phyloP scores from a whole-genome alignment of 2,888 invertebrate genomes.

The Pycnomerus fuliginosus region DNA sequence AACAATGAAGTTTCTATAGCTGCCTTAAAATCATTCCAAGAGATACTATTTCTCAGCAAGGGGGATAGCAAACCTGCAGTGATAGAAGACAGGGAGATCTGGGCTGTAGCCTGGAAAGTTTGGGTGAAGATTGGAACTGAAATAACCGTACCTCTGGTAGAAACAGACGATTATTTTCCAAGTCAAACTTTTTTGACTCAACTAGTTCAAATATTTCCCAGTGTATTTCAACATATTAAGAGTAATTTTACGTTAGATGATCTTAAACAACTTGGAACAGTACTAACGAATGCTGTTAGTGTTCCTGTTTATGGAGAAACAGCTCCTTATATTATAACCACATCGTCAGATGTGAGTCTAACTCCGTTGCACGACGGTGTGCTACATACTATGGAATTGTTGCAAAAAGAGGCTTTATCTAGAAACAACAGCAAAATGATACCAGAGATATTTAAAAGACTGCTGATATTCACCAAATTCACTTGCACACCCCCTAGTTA shows the following conservation, averaged over 20 bases:
- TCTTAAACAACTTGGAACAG: conserved; percentile 75
- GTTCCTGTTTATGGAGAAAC: conserved; percentile 81
- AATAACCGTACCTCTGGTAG: conserved; percentile 63
- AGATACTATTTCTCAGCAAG: conserved; percentile 76
- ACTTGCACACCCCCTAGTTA: conserved; percentile 67
- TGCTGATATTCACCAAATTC: conserved; percentile 67
- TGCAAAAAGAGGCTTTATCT: conserved; percentile 73
- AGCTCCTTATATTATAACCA: conserved; percentile 73
- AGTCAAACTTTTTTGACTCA: conserved; percentile 93
- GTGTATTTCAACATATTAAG: conserved; percentile 84
- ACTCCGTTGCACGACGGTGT: conserved; percentile 84
- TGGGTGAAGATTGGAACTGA: conserved; percentile 87
- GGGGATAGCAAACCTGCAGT: conserved; percentile 44
- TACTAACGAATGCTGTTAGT: conserved; percentile 74
- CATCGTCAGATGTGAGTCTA: conserved; percentile 73
- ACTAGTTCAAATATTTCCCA: conserved; percentile 92
- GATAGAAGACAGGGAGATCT: conserved; percentile 61
- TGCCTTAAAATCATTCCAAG: conserved; percentile 95
- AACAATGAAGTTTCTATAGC: conserved; percentile 96
- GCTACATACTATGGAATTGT: conserved; percentile 80
- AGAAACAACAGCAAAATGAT: conserved; percentile 62
- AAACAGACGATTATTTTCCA: conserved; percentile 72
- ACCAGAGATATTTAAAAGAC: conserved; percentile 66
- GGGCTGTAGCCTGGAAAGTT: conserved; percentile 81
- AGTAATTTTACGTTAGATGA: conserved; percentile 67